phyloP scores from a whole-genome alignment of 2,888 invertebrate genomes.

The Torymus auratus region DNA sequence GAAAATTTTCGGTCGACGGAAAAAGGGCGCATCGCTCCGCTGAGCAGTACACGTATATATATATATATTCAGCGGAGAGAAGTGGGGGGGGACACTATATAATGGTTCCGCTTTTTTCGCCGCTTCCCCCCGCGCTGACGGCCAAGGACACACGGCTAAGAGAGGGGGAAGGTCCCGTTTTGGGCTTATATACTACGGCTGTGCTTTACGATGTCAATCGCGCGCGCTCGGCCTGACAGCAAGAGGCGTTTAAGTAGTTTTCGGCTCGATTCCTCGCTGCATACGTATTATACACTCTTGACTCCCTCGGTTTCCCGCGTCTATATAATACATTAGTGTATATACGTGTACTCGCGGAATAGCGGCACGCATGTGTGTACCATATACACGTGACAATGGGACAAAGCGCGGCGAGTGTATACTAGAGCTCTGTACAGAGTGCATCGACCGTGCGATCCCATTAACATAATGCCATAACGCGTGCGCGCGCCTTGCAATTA shows the following conservation, averaged over 20 bases:
- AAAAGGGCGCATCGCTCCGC: conserved; percentile 41
- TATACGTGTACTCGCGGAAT: no score
- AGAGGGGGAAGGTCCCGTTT: background rate
- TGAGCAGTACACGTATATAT: conserved; percentile 7
- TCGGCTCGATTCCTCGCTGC: conserved; percentile 6
- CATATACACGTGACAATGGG: no score
- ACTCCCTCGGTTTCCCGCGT: no score
- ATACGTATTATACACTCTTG: no score
- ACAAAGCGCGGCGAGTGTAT: no score
- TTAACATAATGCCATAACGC: conserved; percentile 65
- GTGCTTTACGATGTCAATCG: conserved; percentile 13
- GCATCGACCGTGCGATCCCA: conserved; percentile 66
- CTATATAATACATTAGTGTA: no score
- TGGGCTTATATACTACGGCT: background rate
- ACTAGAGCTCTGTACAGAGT: conserved; percentile 44
- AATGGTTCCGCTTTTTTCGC: conserved; percentile 5
- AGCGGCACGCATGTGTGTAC: no score
- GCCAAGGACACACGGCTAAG: background rate
- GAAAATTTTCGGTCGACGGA: conserved; percentile 30
- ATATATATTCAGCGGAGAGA: background rate
- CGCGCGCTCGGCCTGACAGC: background rate
- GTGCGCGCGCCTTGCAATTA: conserved; percentile 45
- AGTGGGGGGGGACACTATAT: conserved; percentile 27
- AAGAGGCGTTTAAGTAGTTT: conserved; percentile 14
- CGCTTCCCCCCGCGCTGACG: background rate